Evolutionary conservation across 2,797 vertebrate genomes (phyloP).

Genomic region (Geotrypetes seraphini): DNA sequence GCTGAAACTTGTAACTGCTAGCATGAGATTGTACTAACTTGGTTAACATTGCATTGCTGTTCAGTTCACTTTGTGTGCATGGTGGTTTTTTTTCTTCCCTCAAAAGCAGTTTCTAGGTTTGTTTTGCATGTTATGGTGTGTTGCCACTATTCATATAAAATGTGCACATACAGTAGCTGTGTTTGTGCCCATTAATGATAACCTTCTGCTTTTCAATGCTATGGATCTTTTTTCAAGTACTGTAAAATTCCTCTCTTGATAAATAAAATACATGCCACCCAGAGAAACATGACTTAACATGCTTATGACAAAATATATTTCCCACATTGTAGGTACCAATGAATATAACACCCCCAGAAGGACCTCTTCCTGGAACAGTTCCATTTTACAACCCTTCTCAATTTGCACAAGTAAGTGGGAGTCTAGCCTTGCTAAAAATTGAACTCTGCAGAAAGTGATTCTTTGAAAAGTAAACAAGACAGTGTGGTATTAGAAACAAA

Average conservation of each 20-base stretch:
- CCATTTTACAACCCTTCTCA: constrained; percentile 85
- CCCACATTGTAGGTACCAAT: constrained; percentile 41
- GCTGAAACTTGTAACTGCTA: too few relatives aligned
- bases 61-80: constrained; percentile 14
- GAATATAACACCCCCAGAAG: constrained; percentile 24
- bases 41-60: constrained; percentile 3
- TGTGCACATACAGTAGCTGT: neutral
- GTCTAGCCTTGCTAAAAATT: too few relatives aligned
- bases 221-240: constrained; percentile 1
- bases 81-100: neutral
- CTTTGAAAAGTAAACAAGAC: too few relatives aligned
- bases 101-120: neutral
- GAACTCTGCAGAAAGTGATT: too few relatives aligned
- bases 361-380: constrained; percentile 52
- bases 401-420: constrained; percentile 72
- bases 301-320: too few relatives aligned
- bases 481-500: too few relatives aligned
- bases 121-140: constrained; percentile 19
- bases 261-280: too few relatives aligned
- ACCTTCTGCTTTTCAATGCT: neutral
- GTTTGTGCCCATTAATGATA: constrained; percentile 7
- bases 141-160: neutral
- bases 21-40: constrained; percentile 7
- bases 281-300: too few relatives aligned
- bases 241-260: too few relatives aligned